Evolutionary conservation across 2,113 vertebrate genomes (phyloP), one percentile per base, ranked within the genome.

Genomic region (Ornithorhynchus anatinus): DNA sequence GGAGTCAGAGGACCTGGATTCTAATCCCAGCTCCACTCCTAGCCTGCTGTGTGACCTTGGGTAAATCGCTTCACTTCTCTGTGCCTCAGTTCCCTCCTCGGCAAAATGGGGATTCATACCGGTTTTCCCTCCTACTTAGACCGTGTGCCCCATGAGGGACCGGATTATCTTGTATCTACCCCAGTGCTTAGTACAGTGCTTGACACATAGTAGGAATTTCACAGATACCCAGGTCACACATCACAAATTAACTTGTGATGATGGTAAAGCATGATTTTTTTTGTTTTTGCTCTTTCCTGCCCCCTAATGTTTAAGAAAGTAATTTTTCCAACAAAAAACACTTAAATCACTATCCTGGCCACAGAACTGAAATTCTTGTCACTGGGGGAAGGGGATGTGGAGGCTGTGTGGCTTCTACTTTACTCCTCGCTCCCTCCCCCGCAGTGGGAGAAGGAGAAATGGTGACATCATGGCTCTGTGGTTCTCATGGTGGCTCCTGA

Each of bases 401-500:
- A 59, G 25, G 42, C 60, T 51, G 66, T 56, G 77, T 59, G 27
- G 38, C 19, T 70, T 81, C 72, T 79, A 59, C 61, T 72, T 87
- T 61, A n/a, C 44, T 59, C 76, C 75, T 87, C 67, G 58, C 75
- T 85, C 69, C 82, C 77, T 85, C 82, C 83, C 80, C 84, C 80
- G 14, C 47, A 79, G 85, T 80, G 82, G 83, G 82, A 75, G 83
- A 77, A 87, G 83, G 63, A 80, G 79, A 81, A 78, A 14, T 85
- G 83, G 75, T 80, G 83, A 84, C 75, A 83, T 44, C 82, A 81
- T 82, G 82, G 51, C 78, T 85, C 80, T 80, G 86, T 78, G 75
- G 72, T 85, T 84, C 80, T 75, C 86, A 84, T 82, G 75, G 85
- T 69, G 81, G 86, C 75, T 87, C 63, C 80, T 27, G 81, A 87